A percentile compares a stretch with the other conserved stretches of the same genome.
phyloP scores from a whole-genome alignment of 2,888 invertebrate genomes.

The Pammene aurita region DNA sequence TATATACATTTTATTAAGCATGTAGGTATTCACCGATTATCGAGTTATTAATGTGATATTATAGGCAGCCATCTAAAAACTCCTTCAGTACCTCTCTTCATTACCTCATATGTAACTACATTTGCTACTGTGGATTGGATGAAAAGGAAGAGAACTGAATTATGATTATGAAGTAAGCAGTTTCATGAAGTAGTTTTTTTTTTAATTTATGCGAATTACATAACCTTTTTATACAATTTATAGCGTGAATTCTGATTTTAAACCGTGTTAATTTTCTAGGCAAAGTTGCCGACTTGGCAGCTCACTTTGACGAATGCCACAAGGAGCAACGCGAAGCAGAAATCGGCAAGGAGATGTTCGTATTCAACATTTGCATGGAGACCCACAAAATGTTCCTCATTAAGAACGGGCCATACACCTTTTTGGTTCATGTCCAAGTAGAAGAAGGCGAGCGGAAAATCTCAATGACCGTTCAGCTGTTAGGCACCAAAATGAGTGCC shows the following conservation, averaged over 20 bases:
- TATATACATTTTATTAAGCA: too few species aligned
- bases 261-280: slow-evolving; percentile 53
- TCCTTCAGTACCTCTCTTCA: too few species aligned
- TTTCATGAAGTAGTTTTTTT: too few species aligned
- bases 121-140: too few species aligned
- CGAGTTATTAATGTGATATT: too few species aligned
- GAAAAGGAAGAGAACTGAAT: too few species aligned
- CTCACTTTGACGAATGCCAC: slow-evolving; percentile 61
- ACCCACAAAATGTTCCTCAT: slow-evolving; percentile 55
- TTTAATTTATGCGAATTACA: too few species aligned
- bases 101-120: too few species aligned
- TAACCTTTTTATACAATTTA: too few species aligned
- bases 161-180: too few species aligned
- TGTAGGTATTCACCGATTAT: too few species aligned
- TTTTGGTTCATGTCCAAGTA: slow-evolving; percentile 61
- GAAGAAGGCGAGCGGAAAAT: slow-evolving; percentile 50
- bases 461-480: slow-evolving; percentile 60
- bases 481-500: slow-evolving; percentile 63
- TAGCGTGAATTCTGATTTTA: not conserved
- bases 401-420: slow-evolving; percentile 56
- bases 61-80: too few species aligned
- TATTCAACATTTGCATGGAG: slow-evolving; percentile 50
- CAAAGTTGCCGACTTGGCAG: slow-evolving; percentile 57
- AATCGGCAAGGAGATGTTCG: slow-evolving; percentile 59
- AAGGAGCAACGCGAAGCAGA: slow-evolving; percentile 52